Base-by-base conservation (phyloP, 2,888 invertebrate genomes). In the Poecilus cupreus region DNA sequence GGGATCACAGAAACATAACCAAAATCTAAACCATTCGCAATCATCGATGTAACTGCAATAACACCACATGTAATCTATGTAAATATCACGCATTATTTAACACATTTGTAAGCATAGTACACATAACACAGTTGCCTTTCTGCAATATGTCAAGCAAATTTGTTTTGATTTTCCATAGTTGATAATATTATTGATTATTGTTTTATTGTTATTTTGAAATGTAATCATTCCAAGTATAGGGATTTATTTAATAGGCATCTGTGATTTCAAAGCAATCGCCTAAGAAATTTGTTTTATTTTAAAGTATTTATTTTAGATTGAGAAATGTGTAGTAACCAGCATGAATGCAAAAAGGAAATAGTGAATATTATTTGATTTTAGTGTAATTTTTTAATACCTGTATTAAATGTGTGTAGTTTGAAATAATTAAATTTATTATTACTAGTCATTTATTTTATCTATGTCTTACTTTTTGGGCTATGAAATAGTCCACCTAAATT, bases 1-100 rank as follows among this genome's bases (percentile, higher is more conserved):
- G 89, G 86, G 87, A 85, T 87, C 88, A 57, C 88, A 88, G 3
- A 87, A 88, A 82, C 86, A 87, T 18, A 83, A 84, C 46, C 85
- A 86, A 82, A 88, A 87, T 83, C 83, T 87, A 64, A 86, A 86
- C 83, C 85, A 87, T 74, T 86, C 86, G 43, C 88, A 87, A 83
- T 87, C 87, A 82, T 87, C 87, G 43, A 85, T 88, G 85, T 88
- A 86, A 85, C 46, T 78, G 70, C 81, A 78, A 81, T 76, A 72
- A 72, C 70, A 75, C 75, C 81, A 81, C 64, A 24, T 81, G 64
- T 81, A 81, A 64, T 75, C 46, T 75, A 75, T 81, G 81, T 81
- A 81, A 81, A 81, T 81, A 81, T 81, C 81, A 81, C 72, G 70
- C 57, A 80, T 80, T 74, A 81, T 81, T 81, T 81, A 81, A 75